These are phyloP conservation scores for Dendroctonus ponderosae DNA, from an alignment of 1,140 invertebrate genomes.

Conservation along the genomic window DNA sequence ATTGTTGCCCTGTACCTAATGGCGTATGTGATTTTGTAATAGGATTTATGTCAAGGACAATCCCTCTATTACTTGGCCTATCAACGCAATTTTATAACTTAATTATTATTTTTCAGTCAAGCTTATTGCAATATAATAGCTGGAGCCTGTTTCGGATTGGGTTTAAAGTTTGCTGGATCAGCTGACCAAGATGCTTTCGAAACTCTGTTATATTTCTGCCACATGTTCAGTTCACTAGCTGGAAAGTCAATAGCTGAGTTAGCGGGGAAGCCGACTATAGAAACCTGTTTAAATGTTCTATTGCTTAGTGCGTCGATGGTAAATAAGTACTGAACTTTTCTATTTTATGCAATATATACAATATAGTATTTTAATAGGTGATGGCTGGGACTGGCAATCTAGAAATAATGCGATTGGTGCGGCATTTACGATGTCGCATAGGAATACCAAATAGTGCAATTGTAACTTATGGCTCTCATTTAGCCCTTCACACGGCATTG, in stretches of 20 bases:
- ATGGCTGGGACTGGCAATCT: constrained; percentile 93
- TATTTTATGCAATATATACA: background rate
- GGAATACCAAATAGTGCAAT: constrained; percentile 61
- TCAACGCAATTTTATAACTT: background rate
- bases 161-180: constrained; percentile 90
- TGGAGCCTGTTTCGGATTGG: constrained; percentile 91
- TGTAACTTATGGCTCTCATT: constrained; percentile 87
- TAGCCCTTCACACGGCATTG: constrained; percentile 91
- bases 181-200: constrained; percentile 79
- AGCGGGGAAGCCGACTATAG: constrained; percentile 85
- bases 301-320: constrained; percentile 79
- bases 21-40: too few relatives aligned
- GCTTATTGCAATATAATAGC: constrained; percentile 95
- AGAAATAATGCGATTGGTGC: constrained; percentile 79
- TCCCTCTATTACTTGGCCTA: too few relatives aligned
- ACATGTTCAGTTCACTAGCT: constrained; percentile 64
- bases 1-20: too few relatives aligned
- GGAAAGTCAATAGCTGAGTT: constrained; percentile 76
- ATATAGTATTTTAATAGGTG: constrained; percentile 57
- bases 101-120: constrained; percentile 64
- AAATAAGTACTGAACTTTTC: constrained; percentile 36
- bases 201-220: constrained; percentile 67
- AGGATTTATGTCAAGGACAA: too few relatives aligned
- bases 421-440: constrained; percentile 75
- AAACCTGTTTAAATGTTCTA: constrained; percentile 84